Base-by-base conservation (phyloP, 2,888 invertebrate genomes). In the Noctua janthe region DNA sequence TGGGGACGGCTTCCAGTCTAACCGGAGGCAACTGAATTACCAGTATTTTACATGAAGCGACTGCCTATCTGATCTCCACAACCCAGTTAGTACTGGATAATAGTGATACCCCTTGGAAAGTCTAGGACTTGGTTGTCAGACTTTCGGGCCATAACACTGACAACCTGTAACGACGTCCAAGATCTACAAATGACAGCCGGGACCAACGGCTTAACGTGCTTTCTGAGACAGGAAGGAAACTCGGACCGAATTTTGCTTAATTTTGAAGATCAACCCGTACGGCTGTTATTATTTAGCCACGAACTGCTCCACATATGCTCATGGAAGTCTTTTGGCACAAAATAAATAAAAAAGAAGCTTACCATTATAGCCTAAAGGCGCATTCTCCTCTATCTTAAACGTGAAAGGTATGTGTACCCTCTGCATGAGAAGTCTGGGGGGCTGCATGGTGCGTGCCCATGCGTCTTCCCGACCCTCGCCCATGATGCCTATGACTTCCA, bases 361-460 rank as follows among this genome's bases (percentile, higher is more conserved):
- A 98, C 98, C 98, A 91, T 97, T 97, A 90, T 98, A 98, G 29
- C 98, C 98, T 87, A 98, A 97, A 90, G 98, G 98, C 78, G 98
- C 97, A 83, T 98, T 97, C 93, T 98, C 98, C 89, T 98, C 96
- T 80, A 98, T 96, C 92, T 98, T 98, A 96, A 98, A 98, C 29
- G 98, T 98, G 96, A 98, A 98, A 23, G 98, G 98, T 93, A 98
- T 98, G 95, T 98, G 98, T 35, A 98, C 98, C 93, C 98, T 97
- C 97, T 98, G 98, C 98, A 98, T 98, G 92, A 98, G 98, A 95
- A 98, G 98, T 90, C 98, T 97, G 0, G 98, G 98, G 74, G 98
- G 98, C 90, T 98, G 97, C 91, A 97, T 97, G 77, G 97, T 94
- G 93, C 96, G 93, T 88, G 95, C 91, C 97, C 97, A 94, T 90